These are phyloP conservation scores for Nymphalis io DNA, from an alignment of 1,140 invertebrate species.

Conservation along the genomic window DNA sequence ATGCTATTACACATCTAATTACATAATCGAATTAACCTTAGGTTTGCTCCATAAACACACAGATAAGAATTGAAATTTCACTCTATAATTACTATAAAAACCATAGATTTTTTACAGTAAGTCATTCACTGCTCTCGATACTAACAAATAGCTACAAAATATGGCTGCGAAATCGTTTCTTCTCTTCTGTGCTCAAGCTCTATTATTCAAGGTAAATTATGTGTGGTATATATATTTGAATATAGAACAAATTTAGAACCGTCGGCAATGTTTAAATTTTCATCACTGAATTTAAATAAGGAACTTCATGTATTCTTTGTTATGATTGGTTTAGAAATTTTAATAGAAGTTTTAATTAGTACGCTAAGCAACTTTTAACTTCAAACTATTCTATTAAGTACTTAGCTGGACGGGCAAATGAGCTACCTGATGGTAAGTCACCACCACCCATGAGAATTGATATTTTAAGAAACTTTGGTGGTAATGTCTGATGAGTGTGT, in stretches of 20 bases:
- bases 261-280: not conserved
- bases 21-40: not conserved
- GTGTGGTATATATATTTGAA: not conserved
- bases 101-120: not conserved
- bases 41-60: not conserved
- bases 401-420: too few species aligned
- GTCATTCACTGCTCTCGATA: not conserved
- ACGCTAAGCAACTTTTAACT: too few species aligned
- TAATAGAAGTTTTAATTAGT: not conserved
- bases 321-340: not conserved
- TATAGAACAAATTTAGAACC: not conserved
- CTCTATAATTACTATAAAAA: not conserved
- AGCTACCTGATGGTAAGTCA: too few species aligned
- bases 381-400: too few species aligned
- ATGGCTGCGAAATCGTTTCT: slow-evolving; percentile 25
- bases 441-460: too few species aligned
- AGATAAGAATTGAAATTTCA: slow-evolving; percentile 2
- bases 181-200: slow-evolving; percentile 17
- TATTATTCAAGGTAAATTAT: slow-evolving; percentile 18
- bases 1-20: not conserved
- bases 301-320: too few species aligned
- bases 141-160: slow-evolving; percentile 1
- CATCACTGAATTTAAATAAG: too few species aligned
- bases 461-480: too few species aligned
- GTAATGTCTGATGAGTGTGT: too few species aligned